A percentile compares a stretch with the other conserved stretches of the same genome.
Conservation (phyloP, 1,140 invertebrate species). For the Drosophila bocki region DNA sequence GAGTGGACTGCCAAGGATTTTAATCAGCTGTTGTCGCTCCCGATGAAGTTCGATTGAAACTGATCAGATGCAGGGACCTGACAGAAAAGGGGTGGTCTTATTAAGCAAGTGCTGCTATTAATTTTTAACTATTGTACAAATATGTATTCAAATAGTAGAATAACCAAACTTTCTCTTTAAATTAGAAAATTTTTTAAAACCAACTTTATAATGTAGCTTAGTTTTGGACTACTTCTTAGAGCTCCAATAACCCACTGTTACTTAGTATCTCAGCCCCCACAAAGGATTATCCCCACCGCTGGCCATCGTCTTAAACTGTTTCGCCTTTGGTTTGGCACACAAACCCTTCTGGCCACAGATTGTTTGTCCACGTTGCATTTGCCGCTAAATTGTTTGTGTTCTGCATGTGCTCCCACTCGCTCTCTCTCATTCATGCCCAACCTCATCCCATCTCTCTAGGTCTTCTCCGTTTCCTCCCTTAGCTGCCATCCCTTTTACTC, state of each 20-base stretch:
- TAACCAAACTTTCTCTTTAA: too few species aligned
- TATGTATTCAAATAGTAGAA: too few species aligned
- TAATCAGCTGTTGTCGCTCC: constrained; percentile 63
- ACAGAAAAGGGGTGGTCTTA: neutral
- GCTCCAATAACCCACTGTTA: neutral
- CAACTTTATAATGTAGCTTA: too few species aligned
- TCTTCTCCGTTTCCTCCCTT: neutral
- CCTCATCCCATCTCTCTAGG: neutral
- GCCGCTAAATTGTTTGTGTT: constrained; percentile 80
- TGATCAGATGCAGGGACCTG: constrained; percentile 25
- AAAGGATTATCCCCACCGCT: neutral
- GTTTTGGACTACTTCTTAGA: neutral
- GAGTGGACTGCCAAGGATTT: constrained; percentile 41
- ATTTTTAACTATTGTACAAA: too few species aligned
- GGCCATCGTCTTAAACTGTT: neutral
- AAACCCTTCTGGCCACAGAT: constrained; percentile 59
- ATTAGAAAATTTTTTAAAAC: too few species aligned
- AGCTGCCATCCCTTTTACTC: constrained; percentile 5
- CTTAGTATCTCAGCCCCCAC: neutral
- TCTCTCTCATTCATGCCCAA: too few species aligned
- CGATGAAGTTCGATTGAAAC: constrained; percentile 7
- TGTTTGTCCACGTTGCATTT: constrained; percentile 72
- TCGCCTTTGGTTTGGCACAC: constrained; percentile 20
- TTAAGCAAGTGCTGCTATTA: neutral
- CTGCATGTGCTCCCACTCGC: constrained; percentile 19